Conservation (phyloP, 2,888 invertebrate genomes). For the Meiosimyza decipiens region DNA sequence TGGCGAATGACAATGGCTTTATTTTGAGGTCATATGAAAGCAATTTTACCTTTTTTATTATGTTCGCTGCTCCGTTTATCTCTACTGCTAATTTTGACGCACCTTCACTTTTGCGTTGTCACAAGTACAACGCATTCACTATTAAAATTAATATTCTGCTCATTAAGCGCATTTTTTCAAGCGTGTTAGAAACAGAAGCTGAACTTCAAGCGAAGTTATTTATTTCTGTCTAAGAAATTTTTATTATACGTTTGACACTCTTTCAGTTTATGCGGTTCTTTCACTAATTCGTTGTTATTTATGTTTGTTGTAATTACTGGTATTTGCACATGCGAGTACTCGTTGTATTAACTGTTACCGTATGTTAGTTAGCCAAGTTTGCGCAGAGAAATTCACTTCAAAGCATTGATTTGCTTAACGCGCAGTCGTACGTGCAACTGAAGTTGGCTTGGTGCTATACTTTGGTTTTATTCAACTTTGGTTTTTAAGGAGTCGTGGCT, state of each 20-base stretch:
- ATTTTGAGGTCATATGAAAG: neutral
- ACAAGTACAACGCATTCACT: neutral
- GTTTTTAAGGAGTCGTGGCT: neutral
- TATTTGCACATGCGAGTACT: no score
- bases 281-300: no score
- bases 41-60: neutral
- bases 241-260: no score
- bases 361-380: neutral
- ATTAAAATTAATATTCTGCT: no score
- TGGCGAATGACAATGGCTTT: neutral
- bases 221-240: no score
- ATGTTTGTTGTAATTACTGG: no score
- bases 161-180: no score
- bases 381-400: neutral
- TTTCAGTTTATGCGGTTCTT: no score
- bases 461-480: slow-evolving; percentile 30
- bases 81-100: neutral
- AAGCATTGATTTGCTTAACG: slow-evolving; percentile 2
- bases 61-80: neutral
- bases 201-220: no score
- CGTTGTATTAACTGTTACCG: neutral
- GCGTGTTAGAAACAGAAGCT: no score
- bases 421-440: slow-evolving; percentile 25
- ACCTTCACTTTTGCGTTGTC: slow-evolving; percentile 22
- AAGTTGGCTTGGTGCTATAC: neutral